These are phyloP conservation scores for Itoplectis maculator DNA, from an alignment of 2,888 invertebrate species.

Conservation along the genomic window DNA sequence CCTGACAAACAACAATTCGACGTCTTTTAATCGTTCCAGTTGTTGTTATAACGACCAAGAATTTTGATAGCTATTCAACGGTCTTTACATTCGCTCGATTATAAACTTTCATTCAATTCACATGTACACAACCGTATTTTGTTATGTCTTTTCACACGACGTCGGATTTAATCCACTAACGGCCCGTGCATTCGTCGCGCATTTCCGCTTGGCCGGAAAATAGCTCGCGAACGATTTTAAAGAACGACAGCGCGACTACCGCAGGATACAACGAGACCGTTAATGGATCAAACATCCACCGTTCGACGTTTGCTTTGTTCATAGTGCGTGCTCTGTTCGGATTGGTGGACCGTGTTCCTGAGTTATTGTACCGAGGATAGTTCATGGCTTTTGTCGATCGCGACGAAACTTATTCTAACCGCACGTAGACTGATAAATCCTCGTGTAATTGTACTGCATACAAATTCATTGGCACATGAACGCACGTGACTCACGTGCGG, in stretches of 20 bases:
- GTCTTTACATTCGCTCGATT: slow-evolving; percentile 36
- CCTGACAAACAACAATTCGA: slow-evolving; percentile 21
- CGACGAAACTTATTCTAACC: slow-evolving; percentile 27
- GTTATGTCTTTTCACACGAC: background rate
- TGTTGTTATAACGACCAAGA: slow-evolving; percentile 21
- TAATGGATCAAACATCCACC: slow-evolving; percentile 8
- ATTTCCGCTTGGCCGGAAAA: background rate
- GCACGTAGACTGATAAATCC: slow-evolving; percentile 16
- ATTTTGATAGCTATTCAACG: slow-evolving; percentile 20
- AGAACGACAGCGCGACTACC: background rate
- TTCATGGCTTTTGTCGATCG: background rate
- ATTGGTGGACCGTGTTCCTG: slow-evolving; percentile 43
- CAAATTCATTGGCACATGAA: slow-evolving; percentile 8
- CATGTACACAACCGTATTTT: slow-evolving; percentile 34
- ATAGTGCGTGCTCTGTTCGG: slow-evolving; percentile 31
- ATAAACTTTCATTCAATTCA: slow-evolving; percentile 43
- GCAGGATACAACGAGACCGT: slow-evolving; percentile 2
- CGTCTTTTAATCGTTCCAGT: slow-evolving; percentile 3
- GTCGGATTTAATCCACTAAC: slow-evolving; percentile 16
- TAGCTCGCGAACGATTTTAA: background rate
- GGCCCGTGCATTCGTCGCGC: background rate
- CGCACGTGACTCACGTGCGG: background rate
- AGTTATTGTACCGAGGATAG: slow-evolving; percentile 27
- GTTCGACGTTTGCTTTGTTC: slow-evolving; percentile 36
- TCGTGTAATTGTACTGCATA: slow-evolving; percentile 1